Evolutionary conservation across 2,888 invertebrate genomes (phyloP).

Genomic region (Amblyteles armatorius): DNA sequence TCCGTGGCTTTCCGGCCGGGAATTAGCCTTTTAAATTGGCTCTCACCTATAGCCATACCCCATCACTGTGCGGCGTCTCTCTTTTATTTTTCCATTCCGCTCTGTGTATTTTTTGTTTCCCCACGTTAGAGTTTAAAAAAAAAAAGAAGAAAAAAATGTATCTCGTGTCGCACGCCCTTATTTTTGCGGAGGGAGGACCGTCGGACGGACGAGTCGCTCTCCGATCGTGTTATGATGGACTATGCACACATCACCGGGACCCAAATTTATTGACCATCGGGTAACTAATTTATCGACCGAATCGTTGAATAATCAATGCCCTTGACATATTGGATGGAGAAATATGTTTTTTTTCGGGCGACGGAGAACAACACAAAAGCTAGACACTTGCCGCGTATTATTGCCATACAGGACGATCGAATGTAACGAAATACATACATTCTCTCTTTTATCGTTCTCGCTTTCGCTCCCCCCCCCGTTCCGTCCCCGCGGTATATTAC

Average conservation of each 20-base stretch:
- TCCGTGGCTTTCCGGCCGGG: slow-evolving; percentile 76
- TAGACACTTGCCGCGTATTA: slow-evolving; percentile 26
- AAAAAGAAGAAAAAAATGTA: background rate
- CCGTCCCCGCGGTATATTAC: slow-evolving; percentile 2
- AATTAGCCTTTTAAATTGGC: slow-evolving; percentile 84
- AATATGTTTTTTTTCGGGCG: slow-evolving; percentile 31
- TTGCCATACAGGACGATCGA: slow-evolving; percentile 24
- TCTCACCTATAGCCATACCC: slow-evolving; percentile 75
- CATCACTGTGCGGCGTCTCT: background rate
- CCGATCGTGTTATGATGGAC: slow-evolving; percentile 13
- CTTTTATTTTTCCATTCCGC: slow-evolving; percentile 52
- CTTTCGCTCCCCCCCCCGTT: background rate
- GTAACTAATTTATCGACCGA: slow-evolving; percentile 50
- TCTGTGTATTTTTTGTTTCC: slow-evolving; percentile 29
- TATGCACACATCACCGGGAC: background rate
- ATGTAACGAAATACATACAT: slow-evolving; percentile 45
- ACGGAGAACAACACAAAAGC: background rate
- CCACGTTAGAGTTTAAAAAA: slow-evolving; percentile 52
- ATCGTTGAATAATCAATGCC: slow-evolving; percentile 48
- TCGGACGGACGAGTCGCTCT: background rate
- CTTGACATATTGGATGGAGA: slow-evolving; percentile 29
- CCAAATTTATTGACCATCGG: slow-evolving; percentile 44
- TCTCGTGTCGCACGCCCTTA: slow-evolving; percentile 44
- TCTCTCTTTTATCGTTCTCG: slow-evolving; percentile 44
- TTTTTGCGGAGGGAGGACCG: slow-evolving; percentile 4